These are phyloP conservation scores for Coregonus clupeaformis DNA, from an alignment of 2,113 vertebrate species.

Conservation along the genomic window DNA sequence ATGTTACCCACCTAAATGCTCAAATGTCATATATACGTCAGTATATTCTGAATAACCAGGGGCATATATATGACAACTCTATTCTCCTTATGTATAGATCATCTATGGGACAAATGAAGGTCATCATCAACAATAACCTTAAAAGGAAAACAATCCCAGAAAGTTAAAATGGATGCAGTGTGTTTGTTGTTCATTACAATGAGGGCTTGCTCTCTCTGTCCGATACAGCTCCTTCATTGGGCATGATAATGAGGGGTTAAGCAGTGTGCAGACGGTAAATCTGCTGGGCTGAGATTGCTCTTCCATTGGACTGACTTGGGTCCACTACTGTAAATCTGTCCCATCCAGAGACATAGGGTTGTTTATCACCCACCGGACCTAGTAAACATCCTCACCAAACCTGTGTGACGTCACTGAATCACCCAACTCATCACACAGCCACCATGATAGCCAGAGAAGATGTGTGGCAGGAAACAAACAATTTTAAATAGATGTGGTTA, in stretches of 20 bases:
- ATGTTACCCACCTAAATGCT: too few relatives aligned
- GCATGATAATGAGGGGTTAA: conserved; percentile 63
- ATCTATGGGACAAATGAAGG: conserved; percentile 12
- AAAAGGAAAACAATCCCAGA: conserved; percentile 7
- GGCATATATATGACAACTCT: too few relatives aligned
- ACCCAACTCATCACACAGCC: not conserved
- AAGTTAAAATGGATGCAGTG: conserved; percentile 6
- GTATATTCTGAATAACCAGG: not conserved
- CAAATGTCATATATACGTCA: too few relatives aligned
- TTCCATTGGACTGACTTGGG: conserved; percentile 42
- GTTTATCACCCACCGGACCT: conserved; percentile 43
- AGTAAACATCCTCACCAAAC: conserved; percentile 13
- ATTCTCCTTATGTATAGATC: not conserved
- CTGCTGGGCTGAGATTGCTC: conserved; percentile 51
- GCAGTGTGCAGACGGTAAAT: conserved; percentile 56
- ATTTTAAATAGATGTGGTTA: conserved; percentile 15
- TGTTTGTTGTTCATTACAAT: conserved; percentile 39
- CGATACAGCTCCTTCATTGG: conserved; percentile 46
- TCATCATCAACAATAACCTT: conserved; percentile 47
- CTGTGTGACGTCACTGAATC: conserved; percentile 22
- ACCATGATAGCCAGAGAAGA: not conserved
- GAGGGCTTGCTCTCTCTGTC: conserved; percentile 24
- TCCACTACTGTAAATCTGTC: conserved; percentile 52
- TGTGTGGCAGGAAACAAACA: not conserved
- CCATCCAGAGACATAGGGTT: conserved; percentile 13